Evolutionary conservation across 1,140 invertebrate species (phyloP), one percentile per base, ranked within the genome.

Genomic region (Euglossa dilemma): DNA sequence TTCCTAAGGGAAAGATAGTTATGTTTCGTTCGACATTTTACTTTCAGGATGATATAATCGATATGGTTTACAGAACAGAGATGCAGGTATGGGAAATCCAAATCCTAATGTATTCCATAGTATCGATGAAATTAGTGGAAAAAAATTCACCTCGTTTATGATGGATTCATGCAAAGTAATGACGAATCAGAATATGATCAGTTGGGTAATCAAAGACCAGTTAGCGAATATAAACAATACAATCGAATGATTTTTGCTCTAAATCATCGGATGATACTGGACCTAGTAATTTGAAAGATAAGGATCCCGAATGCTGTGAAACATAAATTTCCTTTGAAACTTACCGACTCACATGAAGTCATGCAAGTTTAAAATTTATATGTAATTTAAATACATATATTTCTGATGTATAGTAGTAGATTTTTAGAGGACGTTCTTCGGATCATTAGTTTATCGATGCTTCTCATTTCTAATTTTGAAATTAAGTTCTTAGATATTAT

Each of bases 101-200:
- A 98, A 98, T 87, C 89, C 94, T 12, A 96, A 96, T 90, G 95
- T 98, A 14, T 98, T 98, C 90, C 96, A 98, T 81, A 97, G 96
- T 87, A 97, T 97, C 82, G 97, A 97, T 64, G 96, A 97, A 84
- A 94, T 96, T 66, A 95, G 96, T 61, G 95, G 96, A 96, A 96
- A 74, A 97, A 96, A 87, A 90, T 96, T 20, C 97, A 98, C 85
- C 98, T 98, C 91, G 96, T 98, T 1, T 99, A 99, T 90, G 98
- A 98, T 93, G 98, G 98, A 94, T 98, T 98, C 79, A 98, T 98
- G 91, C 97, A 97, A 47, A 98, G 97, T 84, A 96, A 97, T 74
- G 94, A 76, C 9, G 96, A 97, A 91, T 94, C 96, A 87, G 97
- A 97, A 91, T 98, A 98, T 88, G 98, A 98, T 93, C 97, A 98